Base-by-base conservation (phyloP, 1,140 invertebrate species). In the Hyles vespertilio region DNA sequence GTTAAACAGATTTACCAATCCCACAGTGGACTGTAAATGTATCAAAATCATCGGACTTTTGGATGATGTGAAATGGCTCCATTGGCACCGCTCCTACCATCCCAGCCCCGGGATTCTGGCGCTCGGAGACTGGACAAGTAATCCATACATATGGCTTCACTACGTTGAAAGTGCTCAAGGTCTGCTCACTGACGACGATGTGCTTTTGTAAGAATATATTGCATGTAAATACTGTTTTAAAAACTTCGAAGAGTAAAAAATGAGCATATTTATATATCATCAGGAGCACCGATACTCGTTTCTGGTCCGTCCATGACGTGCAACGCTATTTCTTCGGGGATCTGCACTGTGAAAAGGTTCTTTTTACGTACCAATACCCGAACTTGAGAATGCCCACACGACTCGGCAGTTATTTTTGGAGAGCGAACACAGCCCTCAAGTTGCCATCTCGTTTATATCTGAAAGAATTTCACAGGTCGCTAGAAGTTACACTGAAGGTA, bases 291-390 rank as follows among this genome's bases (percentile, higher is more conserved):
- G 65, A 81, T 34, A 66, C 77, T 0, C 64, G 69, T 2, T 84
- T 70, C 62, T 85, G 79, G 81, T 72, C 73, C 0, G 84, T 87
- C 7, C 72, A 79, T 52, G 79, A 87, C 11, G 81, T 79, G 8
- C 79, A 82, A 46, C 72, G 82, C 3, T 87, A 84, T 55, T 79
- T 71, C 53, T 12, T 69, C 0, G 74, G 72, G 5, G 68, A 79
- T 0, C 51, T 79, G 10, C 84, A 87, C 56, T 87, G 84, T 50
- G 77, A 82, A 49, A 36, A 72, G 47, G 72, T 81, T 7, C 60
- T 87, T 2, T 80, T 84, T 32, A 67, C 78, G 0, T 75, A 69
- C 53, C 84, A 85, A 57, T 87, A 87, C 33, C 84, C 84, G 0
- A 77, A 76, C 53, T 52, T 82, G n/a, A 63, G 61, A n/a, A 48